Evolutionary conservation across 92 coral and sea anemone genomes (phyloP).

Genomic region (Epizoanthus ramosus): DNA sequence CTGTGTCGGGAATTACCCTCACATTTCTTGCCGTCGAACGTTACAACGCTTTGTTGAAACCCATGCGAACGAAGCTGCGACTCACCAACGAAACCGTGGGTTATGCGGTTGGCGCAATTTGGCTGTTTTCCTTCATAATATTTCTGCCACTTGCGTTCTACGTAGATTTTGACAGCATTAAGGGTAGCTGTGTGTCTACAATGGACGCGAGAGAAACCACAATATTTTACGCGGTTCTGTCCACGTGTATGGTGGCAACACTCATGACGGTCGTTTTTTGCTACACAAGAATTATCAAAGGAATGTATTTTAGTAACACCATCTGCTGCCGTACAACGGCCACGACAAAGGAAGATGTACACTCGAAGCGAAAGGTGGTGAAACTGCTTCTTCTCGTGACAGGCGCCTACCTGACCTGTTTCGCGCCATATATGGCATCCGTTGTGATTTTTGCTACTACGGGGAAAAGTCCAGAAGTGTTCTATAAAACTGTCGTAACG

Average conservation of each 20-base stretch:
- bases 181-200: not conserved
- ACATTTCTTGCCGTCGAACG: too few species aligned
- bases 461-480: too few species aligned
- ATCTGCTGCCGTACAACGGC: not conserved
- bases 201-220: not conserved
- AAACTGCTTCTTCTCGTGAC: not conserved
- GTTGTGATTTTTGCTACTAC: too few species aligned
- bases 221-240: not conserved
- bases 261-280: not conserved
- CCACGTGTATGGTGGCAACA: not conserved
- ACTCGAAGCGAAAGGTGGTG: constrained; percentile 7
- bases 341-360: not conserved
- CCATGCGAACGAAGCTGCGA: too few species aligned
- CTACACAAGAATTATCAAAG: not conserved
- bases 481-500: too few species aligned
- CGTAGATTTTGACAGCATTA: not conserved
- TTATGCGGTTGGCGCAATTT: too few species aligned
- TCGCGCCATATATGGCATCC: not conserved
- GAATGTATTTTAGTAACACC: constrained; percentile 15
- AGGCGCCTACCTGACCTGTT: not conserved
- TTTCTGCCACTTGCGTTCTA: not conserved
- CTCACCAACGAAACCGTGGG: too few species aligned
- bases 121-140: not conserved
- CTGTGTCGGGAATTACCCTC: too few species aligned
- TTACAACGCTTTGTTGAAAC: too few species aligned